Conservation (phyloP, 2,888 invertebrate genomes). For the Pilophorus perplexus region DNA sequence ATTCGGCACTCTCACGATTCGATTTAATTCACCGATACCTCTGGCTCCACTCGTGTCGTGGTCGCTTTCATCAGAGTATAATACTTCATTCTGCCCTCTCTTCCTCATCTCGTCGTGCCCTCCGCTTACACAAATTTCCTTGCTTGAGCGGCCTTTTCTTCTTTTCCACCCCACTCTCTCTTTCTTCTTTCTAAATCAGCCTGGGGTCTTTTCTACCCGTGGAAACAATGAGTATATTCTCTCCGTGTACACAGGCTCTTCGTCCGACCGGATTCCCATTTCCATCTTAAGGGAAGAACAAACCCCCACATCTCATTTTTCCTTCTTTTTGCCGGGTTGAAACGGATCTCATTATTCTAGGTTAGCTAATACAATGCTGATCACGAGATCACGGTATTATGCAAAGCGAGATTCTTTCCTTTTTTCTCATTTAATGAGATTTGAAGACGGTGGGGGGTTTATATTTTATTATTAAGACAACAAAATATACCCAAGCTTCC, state of each 20-base stretch:
- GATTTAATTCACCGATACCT: neutral
- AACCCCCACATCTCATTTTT: neutral
- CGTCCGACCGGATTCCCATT: constrained; percentile 2
- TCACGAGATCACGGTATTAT: neutral
- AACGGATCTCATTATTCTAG: neutral
- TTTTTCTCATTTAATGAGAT: neutral
- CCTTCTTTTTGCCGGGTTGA: neutral
- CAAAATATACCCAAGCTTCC: too few species aligned
- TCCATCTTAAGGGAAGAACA: neutral
- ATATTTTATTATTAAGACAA: too few species aligned
- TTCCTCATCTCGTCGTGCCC: neutral
- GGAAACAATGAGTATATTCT: constrained; percentile 17
- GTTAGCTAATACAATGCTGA: neutral
- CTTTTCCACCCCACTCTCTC: neutral
- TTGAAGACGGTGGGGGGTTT: neutral
- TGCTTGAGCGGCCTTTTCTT: constrained; percentile 1
- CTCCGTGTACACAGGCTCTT: constrained; percentile 10
- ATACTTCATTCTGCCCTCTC: constrained; percentile 10
- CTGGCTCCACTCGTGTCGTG: neutral
- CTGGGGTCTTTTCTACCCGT: constrained; percentile 7
- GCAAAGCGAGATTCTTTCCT: neutral
- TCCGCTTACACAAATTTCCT: constrained; percentile 13
- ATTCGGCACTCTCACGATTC: neutral
- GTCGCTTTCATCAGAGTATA: neutral
- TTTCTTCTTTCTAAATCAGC: neutral